Evolutionary conservation across 1,140 invertebrate genomes (phyloP), one percentile per base, ranked within the genome.

Genomic region (Diachasmimorpha longicaudata): DNA sequence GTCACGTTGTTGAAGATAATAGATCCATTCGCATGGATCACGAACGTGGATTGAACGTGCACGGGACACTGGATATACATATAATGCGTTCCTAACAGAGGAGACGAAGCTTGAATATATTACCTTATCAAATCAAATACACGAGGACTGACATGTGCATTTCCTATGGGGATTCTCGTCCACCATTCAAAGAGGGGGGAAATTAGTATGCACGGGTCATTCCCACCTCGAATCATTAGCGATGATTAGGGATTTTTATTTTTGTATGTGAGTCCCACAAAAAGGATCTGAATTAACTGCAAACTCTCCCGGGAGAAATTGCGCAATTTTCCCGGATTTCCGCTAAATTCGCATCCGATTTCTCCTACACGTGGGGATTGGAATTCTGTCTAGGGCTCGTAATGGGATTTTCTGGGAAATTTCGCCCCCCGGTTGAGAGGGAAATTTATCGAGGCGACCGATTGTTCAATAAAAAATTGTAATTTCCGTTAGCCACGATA

Each of bases 1-100:
- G 85, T 86, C 84, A 84, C 80, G 79, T 81, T 87, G 86, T 88
- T 87, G 86, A 87, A 52, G 85, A 87, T 89, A 89, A 88, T 87
- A 82, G 81, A 86, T 84, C 85, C 81, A 86, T 88, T 88, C 86
- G 85, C 85, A 82, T 87, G 85, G 84, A 87, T 85, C 84, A 85
- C 83, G 81, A 80, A 82, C 79, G 78, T 82, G 81, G 85, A 87
- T 86, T 88, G 86, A 82, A 85, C 74, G 82, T 82, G 81, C 79
- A 74, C 80, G 73, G 80, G 74, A 83, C 82, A 87, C 83, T 87
- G 84, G 83, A 85, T 86, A 88, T 68, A 63, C 58, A 63, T 63
- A 19, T 86, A 86, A 87, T 84, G 78, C 80, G 81, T 78, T 83
- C 78, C 82, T 86, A 84, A 86, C 85, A 82, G 82, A 81, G 82